Percentiles rank a stretch among this genome's conserved stretches.
These are phyloP conservation scores for Ferrisia virgata DNA, from an alignment of 2,888 invertebrate genomes.

Conservation along the genomic window DNA sequence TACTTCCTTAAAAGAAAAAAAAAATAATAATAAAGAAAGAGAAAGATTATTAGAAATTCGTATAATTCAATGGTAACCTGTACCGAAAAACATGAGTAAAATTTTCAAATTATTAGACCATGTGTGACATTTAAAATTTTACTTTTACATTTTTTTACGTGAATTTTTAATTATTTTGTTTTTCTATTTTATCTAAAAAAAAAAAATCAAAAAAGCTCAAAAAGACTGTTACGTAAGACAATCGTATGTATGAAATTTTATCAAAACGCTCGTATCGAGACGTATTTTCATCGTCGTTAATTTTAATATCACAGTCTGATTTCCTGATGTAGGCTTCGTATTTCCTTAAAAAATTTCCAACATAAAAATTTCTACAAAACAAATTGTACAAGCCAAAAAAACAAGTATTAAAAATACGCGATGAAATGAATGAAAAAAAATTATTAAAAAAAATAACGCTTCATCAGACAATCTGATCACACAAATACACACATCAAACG, in stretches of 20 bases:
- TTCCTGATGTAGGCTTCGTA: constrained; percentile 29
- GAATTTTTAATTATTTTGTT: too few relatives aligned
- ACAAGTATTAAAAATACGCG: background rate
- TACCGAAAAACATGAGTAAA: too few relatives aligned
- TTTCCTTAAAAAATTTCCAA: background rate
- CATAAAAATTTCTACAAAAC: background rate
- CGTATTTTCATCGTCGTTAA: background rate
- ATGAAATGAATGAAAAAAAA: background rate
- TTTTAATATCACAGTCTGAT: constrained; percentile 27
- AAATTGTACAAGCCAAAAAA: background rate
- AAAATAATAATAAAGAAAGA: background rate
- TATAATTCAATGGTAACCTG: background rate
- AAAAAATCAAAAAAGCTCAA: background rate
- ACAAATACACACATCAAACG: background rate
- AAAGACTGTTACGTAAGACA: background rate
- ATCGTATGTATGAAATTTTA: background rate
- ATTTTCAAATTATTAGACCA: too few relatives aligned
- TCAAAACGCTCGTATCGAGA: background rate
- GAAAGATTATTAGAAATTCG: background rate
- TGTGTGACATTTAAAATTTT: background rate
- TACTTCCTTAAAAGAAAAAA: background rate
- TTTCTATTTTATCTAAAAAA: too few relatives aligned
- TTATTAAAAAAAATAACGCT: background rate
- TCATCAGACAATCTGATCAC: background rate
- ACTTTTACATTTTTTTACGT: too few relatives aligned